Percentiles rank a stretch among this genome's conserved stretches.
Evolutionary conservation across 2,113 vertebrate genomes (phyloP).

Genomic region (Larimichthys polyactis): DNA sequence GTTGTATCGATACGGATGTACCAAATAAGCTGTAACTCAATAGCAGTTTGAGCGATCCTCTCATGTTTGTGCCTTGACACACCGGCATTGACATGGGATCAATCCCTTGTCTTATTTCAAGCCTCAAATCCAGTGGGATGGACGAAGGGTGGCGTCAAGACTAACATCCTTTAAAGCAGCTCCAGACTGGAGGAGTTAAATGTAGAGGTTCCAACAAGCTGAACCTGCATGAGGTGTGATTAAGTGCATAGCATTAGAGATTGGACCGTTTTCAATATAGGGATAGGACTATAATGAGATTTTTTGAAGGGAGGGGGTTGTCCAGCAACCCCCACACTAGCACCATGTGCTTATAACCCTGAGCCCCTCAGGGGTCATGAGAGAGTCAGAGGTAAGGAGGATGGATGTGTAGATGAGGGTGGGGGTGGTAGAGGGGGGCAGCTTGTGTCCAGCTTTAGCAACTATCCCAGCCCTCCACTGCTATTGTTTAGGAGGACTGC

Average conservation of each 20-base stretch:
- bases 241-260: conserved; percentile 59
- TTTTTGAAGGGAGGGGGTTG: conserved; percentile 52
- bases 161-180: conserved; percentile 25
- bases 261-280: conserved; percentile 56
- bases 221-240: conserved; percentile 49
- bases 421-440: conserved; percentile 29
- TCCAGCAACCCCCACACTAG: conserved; percentile 69
- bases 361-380: conserved; percentile 75
- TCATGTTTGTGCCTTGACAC: neutral
- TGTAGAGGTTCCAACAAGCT: conserved; percentile 27
- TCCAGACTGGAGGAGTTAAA: neutral
- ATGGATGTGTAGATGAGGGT: conserved; percentile 69
- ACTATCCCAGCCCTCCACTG: conserved; percentile 25
- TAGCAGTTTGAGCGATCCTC: neutral
- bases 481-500: conserved; percentile 67
- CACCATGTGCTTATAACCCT: conserved; percentile 68
- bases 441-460: conserved; percentile 63
- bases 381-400: conserved; percentile 76
- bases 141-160: neutral
- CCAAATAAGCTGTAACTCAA: neutral
- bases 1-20: neutral
- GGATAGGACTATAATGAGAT: conserved; percentile 58
- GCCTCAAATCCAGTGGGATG: conserved; percentile 19
- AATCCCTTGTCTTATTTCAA: conserved; percentile 22
- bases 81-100: neutral